Base-by-base conservation (phyloP, 23 tunicate species). In the Halocynthia aurantium region DNA sequence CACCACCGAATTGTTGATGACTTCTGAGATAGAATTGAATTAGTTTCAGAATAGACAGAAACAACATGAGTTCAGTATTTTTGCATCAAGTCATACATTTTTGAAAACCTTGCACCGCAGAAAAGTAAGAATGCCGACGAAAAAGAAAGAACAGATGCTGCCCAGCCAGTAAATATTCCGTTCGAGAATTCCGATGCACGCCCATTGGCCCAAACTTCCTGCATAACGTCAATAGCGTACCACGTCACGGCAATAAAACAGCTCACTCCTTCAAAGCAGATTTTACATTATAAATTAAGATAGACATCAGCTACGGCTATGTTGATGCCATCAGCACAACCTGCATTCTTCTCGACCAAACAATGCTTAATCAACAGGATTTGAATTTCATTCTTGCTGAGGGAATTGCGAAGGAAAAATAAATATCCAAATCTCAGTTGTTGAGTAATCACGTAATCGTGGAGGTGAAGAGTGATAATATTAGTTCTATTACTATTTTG, bases 111-210 rank as follows among this genome's bases (percentile, higher is more conserved):
- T n/a, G 81, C 71, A 5, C 77, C 87, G 7, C 57, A 52, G 66
- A 72, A 76, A 4, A 83, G 15, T 8, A 76, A 57, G n/a, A 52
- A 69, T 6, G 90, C 76, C 7, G 90, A 57, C 11, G 80, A 69
- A 70, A 65, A 85, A 5, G 90, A 60, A 22, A 85, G 73, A 8
- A 70, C 90, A 22, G 73, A 55, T 0, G 81, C 72, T 8, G 76
- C 84, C 90, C 90, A 85, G 22, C 90, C 90, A 44, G 73, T 77
- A 73, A 85, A 85, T n/a, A 85, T 85, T n/a, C 90, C 90, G 31
- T 66, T 76, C 6, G 84, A 73, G 7, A 85, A 67, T 67, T 85
- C 90, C 50, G 71, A 55, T 7, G 83, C 77, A 52, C 50, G 54
- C 9, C 76, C 76, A 10, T 85, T 76, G 51, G 55, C 80, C 84